phyloP scores from a whole-genome alignment of 2,113 vertebrate species.

The Charina bottae region DNA sequence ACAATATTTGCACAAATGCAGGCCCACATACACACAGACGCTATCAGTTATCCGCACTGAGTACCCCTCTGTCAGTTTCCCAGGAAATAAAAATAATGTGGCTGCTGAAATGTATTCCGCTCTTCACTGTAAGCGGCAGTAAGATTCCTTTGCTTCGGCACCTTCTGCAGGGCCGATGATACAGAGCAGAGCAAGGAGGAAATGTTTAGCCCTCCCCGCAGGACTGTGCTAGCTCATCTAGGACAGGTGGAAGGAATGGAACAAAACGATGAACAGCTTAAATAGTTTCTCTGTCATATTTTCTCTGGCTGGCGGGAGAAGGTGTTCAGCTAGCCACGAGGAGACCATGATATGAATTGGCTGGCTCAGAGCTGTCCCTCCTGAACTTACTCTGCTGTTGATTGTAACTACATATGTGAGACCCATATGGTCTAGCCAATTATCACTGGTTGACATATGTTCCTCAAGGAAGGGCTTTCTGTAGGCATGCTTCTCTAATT shows the following conservation, averaged over 20 bases:
- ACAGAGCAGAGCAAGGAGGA: not conserved
- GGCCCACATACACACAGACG: not conserved
- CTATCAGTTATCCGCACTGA: not conserved
- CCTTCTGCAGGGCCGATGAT: not conserved
- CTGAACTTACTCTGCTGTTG: not conserved
- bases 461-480: not conserved
- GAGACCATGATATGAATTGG: too few species aligned
- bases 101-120: not conserved
- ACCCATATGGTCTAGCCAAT: accelerated
- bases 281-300: not conserved
- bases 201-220: not conserved
- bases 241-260: not conserved
- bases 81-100: not conserved
- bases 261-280: not conserved
- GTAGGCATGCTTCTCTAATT: not conserved
- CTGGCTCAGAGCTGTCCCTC: not conserved
- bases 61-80: not conserved
- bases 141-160: not conserved
- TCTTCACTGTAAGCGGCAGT: not conserved
- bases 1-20: not conserved
- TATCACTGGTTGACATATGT: too few species aligned
- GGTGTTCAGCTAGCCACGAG: not conserved
- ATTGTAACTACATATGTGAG: not conserved
- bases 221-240: not conserved
- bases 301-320: not conserved